These are phyloP conservation scores for Ardeotis arabs DNA, from an alignment of 2,113 vertebrate genomes.

Conservation along the genomic window DNA sequence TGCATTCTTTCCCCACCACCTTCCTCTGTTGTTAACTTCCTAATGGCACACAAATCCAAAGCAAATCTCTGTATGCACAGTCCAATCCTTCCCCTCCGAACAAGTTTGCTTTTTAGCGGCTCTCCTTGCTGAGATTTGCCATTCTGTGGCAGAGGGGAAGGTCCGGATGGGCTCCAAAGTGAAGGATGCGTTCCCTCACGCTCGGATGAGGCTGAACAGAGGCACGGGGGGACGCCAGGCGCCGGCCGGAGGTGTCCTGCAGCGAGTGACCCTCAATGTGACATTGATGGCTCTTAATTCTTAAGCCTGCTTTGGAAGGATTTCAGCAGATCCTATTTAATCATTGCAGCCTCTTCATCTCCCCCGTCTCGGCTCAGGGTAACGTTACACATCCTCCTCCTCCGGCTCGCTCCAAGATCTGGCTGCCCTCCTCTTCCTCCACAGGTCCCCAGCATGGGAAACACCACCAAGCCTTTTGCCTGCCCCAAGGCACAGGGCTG, in stretches of 20 bases:
- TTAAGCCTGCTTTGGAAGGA: constrained; percentile 77
- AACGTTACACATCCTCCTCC: not conserved
- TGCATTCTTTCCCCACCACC: not conserved
- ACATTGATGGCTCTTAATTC: constrained; percentile 75
- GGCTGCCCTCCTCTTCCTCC: not conserved
- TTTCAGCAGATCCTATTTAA: constrained; percentile 74
- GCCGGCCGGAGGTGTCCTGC: not conserved
- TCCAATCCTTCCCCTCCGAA: not conserved
- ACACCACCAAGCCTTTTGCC: not conserved
- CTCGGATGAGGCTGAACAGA: not conserved
- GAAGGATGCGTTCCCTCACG: not conserved
- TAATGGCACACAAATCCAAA: not conserved
- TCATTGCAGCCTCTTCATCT: constrained; percentile 60
- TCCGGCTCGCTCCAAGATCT: not conserved
- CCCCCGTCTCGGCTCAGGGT: not conserved
- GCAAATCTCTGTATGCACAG: not conserved
- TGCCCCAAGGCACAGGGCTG: fast-evolving
- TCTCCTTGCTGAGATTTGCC: not conserved
- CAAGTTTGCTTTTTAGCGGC: not conserved
- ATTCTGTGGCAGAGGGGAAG: not conserved
- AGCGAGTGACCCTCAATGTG: constrained; percentile 67
- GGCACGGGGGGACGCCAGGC: not conserved
- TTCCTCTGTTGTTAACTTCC: not conserved
- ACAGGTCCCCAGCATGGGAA: fast-evolving
- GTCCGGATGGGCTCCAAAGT: not conserved